Evolutionary conservation across 1,140 invertebrate genomes (phyloP), one percentile per base, ranked within the genome.

Genomic region (Drosophila sechellia): DNA sequence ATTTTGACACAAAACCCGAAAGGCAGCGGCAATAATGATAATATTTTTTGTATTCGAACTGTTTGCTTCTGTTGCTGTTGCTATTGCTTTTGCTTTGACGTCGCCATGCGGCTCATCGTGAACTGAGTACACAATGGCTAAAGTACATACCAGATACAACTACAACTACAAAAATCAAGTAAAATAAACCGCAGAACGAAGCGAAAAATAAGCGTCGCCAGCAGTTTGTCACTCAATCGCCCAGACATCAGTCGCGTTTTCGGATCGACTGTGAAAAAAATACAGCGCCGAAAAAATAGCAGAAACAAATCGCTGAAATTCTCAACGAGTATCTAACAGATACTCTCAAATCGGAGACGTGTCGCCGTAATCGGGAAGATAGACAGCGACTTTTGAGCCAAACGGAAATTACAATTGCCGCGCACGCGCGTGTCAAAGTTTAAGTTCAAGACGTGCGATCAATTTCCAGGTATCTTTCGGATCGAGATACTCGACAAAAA

Each of bases 191-290:
- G 71, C 84, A 69, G 70, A 70, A 72, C 73, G 74, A 76, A 77
- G 63, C 72, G 72, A 57, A 78, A 80, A 79, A 86, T 46, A 49
- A 55, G 83, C 83, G 66, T 70, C 59, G 83, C 70, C 53, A 89
- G 83, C 83, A 87, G 83, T 87, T 87, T 87, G 83, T 89, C 83
- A 87, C 79, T 87, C 83, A 87, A 87, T 87, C 83, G 83, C 79
- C 66, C 76, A 77, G 83, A 74, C 81, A 87, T 86, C 83, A 84
- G 84, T 83, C 83, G 83, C 83, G 75, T 79, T 84, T 84, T 76
- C 68, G 46, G 61, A 70, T 68, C 37, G 58, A 25, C 48, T 39
- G 57, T 55, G 39, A 60, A 57, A 64, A 43, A 60, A 50, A 50
- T 12, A 15, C 34, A 40, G 15, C n/a, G 1, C 48, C 40, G 37